Percentiles rank a stretch among this genome's conserved stretches.
Evolutionary conservation across 2,888 invertebrate genomes (phyloP).

Genomic region (Epinotia brunnichana): DNA sequence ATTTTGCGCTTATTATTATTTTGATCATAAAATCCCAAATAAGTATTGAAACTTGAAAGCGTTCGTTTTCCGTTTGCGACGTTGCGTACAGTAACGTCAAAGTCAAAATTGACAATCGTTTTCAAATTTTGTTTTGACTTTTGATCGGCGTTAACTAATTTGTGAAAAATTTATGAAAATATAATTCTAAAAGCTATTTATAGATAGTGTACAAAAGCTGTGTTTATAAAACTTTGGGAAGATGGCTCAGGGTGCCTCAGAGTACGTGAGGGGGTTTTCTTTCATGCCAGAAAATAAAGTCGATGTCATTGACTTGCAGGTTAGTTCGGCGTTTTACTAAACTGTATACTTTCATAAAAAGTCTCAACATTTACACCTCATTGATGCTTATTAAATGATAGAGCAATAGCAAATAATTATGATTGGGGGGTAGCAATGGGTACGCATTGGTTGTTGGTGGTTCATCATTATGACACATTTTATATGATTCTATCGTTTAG

Average conservation of each 20-base stretch:
- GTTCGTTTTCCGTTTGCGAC: no score
- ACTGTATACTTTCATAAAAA: background rate
- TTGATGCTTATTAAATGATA: no score
- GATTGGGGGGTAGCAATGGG: no score
- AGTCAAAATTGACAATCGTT: constrained; percentile 16
- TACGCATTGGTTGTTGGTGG: no score
- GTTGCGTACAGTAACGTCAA: constrained; percentile 16
- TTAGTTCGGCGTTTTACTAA: constrained; percentile 47
- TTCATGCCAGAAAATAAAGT: constrained; percentile 65
- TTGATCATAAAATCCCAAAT: no score
- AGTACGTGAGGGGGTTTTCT: constrained; percentile 69
- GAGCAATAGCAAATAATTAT: no score
- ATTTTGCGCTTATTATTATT: no score
- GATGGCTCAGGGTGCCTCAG: constrained; percentile 54
- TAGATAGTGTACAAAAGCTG: background rate
- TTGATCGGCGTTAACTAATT: constrained; percentile 26
- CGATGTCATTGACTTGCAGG: constrained; percentile 63
- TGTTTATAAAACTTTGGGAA: background rate
- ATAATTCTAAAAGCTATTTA: constrained; percentile 29
- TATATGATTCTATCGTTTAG: no score
- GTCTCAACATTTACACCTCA: no score
- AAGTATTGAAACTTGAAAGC: no score
- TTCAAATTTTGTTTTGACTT: constrained; percentile 41
- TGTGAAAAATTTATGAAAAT: constrained; percentile 24
- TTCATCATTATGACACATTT: no score